Base-by-base conservation (phyloP, 2,888 invertebrate species). In the Acronicta alni region DNA sequence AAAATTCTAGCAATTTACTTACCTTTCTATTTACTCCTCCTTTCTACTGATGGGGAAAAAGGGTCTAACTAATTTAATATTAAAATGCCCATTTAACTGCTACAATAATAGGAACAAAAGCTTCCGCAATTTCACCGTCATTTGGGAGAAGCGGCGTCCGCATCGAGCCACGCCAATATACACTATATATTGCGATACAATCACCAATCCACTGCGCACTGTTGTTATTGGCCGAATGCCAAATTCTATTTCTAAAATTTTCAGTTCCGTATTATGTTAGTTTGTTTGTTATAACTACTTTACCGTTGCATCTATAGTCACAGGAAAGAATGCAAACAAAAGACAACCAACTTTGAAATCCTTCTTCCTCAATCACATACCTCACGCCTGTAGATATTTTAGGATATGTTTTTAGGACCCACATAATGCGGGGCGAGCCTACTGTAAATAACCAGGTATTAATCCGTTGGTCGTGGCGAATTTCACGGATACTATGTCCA, bases 231-330 rank as follows among this genome's bases (percentile, higher is more conserved):
- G 79, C 71, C 3, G 7, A 26, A 37, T 16, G 62, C 77, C 79
- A 79, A 72, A 64, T 72, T 74, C 77, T 72, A 76, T 77, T 73
- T 72, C 59, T 60, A 62, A 66, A 60, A 70, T 77, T 71, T 63
- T 46, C 67, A 75, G 67, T 59, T 75, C 58, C 53, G 41, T 56
- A 63, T 70, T 60, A 65, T 45, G 63, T 66, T 66, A 61, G 47
- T 72, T 62, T 48, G 69, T 70, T 57, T 46, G 45, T 53, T 56
- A 54, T 20, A 54, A 41, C 46, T 44, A 32, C 61, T 59, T 55
- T 23, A 55, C 38, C 41, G 39, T 43, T 14, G 23, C 51, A 38
- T 16, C 30, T 26, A 7, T 17, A 49, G 9, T 23, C 6, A 23
- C 7, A 23, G 23, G 9, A 26, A 26, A 9, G 9, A 26, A 26